Base-by-base conservation (phyloP, 2,888 invertebrate species). In the Stratiomys singularior region DNA sequence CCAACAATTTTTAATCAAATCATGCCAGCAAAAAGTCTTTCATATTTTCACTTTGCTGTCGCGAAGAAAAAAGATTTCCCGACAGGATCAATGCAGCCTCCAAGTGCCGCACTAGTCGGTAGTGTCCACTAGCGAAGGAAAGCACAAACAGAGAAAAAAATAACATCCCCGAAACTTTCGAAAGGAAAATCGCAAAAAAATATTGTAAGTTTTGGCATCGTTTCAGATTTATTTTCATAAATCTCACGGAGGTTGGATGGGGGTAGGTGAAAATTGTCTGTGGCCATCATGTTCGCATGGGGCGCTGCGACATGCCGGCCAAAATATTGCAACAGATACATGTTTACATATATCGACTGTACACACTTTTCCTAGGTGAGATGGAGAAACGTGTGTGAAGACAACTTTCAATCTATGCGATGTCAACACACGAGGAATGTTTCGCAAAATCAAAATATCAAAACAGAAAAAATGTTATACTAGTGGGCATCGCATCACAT, bases 401-500 rank as follows among this genome's bases (percentile, higher is more conserved):
- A 52, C 52, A 52, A 52, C 52, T 52, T 52, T 52, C 52, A 52
- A 52, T 52, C 52, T 52, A n/a, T 52, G 18, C 52, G 52, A 52
- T 52, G 52, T 52, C 52, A 52, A 13, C 52, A 52, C 15, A 52
- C 37, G 37, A 52, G 18, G 52, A 52, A 52, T 52, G 15, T 52
- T 52, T 52, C 15, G 52, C 52, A 52, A 13, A 18, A 52, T 13
- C 52, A 52, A 52, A 52, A 52, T 52, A 52, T 52, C 52, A 52
- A 52, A 52, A 52, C 52, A 52, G 52, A 52, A n/a, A 37, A 52
- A 52, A 52, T 52, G 52, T 18, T 52, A 52, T 52, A 52, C 52
- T 13, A 52, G 52, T 18, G 52, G 52, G 52, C 52, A 52, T 52
- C 52, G 18, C 52, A 37, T 60, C 60, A 21, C 64, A 64, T 64